Base-by-base conservation (phyloP, 1,140 invertebrate species). In the Anthonomus grandis region DNA sequence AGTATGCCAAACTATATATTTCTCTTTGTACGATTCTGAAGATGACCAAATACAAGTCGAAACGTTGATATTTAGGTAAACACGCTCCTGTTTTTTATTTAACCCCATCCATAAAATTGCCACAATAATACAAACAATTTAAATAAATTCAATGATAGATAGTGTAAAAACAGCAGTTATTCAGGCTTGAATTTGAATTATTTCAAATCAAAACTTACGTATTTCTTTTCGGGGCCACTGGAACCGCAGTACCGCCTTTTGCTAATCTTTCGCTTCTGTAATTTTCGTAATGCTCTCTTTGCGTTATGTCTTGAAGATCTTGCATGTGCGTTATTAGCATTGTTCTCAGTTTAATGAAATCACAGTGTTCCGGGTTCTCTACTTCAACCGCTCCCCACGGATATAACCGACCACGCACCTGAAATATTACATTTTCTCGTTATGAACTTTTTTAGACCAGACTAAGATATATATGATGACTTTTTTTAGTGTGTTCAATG, bases 371-470 rank as follows among this genome's bases (percentile, higher is more conserved):
- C 1, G 96, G 88, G 79, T 99, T 98, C 75, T 99, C 97, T n/a
- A 99, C 95, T 81, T 99, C 96, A 0, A 99, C 95, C 19, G 96
- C 90, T 34, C 97, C 97, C 96, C 96, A 99, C 0, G 95, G 95
- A 79, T 98, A 99, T 17, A 96, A 80, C 25, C 96, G 83, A 10
- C 94, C 95, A 47, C 95, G 79, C 44, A 95, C 52, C 50, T 53
- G 36, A 15, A 24, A 19, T 36, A 37, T 23, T 12, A 46, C 5
- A 15, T 15, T n/a, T n/a, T n/a, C n/a, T n/a, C n/a, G n/a, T 31
- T 8, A 31, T 31, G n/a, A n/a, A n/a, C n/a, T n/a, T n/a, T n/a
- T n/a, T n/a, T n/a, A n/a, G n/a, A n/a, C n/a, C n/a, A n/a, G n/a
- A n/a, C n/a, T n/a, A n/a, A 31, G 8, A 31, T 12, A 34, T 34